phyloP scores from a whole-genome alignment of 2,113 vertebrate genomes.

The Fulmarus glacialis region DNA sequence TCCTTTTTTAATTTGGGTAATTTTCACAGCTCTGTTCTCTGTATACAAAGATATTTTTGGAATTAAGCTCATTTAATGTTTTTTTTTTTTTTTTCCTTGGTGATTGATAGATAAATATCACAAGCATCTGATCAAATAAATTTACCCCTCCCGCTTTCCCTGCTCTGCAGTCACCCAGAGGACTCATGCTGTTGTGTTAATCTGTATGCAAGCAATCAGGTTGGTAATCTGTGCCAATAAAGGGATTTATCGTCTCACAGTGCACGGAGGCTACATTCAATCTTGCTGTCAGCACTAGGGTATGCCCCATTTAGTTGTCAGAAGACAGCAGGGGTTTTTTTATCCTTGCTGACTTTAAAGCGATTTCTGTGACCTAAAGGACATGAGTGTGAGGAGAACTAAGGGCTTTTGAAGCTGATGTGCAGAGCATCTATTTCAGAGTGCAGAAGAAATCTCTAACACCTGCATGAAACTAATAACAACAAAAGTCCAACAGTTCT shows the following conservation, averaged over 20 bases:
- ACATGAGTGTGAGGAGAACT: neutral
- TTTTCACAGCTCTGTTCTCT: neutral
- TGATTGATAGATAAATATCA: constrained; percentile 22
- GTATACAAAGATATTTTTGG: neutral
- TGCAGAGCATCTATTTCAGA: neutral
- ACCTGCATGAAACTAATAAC: neutral
- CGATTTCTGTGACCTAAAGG: constrained; percentile 5
- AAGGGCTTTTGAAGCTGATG: neutral
- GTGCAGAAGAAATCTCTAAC: neutral
- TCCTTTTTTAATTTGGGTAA: neutral
- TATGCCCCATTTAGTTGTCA: neutral
- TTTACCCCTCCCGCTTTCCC: neutral
- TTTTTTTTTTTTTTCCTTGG: neutral
- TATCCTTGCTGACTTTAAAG: neutral
- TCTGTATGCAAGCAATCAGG: constrained; percentile 21
- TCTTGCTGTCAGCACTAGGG: constrained; percentile 24
- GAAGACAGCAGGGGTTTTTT: neutral
- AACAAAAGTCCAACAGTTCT: neutral
- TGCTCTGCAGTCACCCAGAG: neutral
- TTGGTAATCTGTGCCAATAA: constrained; percentile 27
- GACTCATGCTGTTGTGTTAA: neutral
- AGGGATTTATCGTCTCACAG: constrained; percentile 8
- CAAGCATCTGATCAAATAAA: neutral
- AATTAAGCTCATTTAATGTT: neutral
- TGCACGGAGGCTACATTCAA: neutral